These are phyloP conservation scores for Orycteropus afer DNA, from an alignment of 2,113 vertebrate species.

Conservation along the genomic window DNA sequence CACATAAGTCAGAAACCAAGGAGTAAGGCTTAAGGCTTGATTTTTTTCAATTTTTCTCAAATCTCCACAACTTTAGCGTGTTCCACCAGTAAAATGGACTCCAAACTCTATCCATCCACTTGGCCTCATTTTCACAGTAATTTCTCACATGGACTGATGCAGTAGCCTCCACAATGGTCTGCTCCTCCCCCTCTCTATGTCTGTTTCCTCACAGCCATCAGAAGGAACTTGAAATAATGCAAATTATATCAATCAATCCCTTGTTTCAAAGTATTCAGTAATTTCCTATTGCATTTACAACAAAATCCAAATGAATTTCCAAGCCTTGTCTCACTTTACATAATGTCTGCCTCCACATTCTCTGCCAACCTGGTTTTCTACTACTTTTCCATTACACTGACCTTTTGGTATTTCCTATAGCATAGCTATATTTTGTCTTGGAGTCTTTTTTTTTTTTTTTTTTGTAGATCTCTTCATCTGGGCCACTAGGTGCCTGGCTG, in stretches of 20 bases:
- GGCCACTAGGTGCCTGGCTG: not conserved
- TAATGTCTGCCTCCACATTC: not conserved
- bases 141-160: not conserved
- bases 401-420: not conserved
- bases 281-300: not conserved
- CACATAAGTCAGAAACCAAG: not conserved
- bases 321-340: not conserved
- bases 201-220: no score
- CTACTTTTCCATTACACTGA: not conserved
- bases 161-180: not conserved
- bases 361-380: not conserved
- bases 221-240: not conserved
- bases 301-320: not conserved
- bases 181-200: not conserved
- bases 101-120: not conserved
- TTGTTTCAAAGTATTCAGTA: not conserved
- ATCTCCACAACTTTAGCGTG: not conserved
- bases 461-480: not conserved
- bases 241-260: not conserved
- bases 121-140: not conserved
- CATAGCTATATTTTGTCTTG: not conserved
- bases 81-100: not conserved
- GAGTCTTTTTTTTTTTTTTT: no score
- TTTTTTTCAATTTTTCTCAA: not conserved
- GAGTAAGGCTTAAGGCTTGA: not conserved